Base-by-base conservation (phyloP, 2,888 invertebrate genomes). In the Temnothorax unifasciatus region DNA sequence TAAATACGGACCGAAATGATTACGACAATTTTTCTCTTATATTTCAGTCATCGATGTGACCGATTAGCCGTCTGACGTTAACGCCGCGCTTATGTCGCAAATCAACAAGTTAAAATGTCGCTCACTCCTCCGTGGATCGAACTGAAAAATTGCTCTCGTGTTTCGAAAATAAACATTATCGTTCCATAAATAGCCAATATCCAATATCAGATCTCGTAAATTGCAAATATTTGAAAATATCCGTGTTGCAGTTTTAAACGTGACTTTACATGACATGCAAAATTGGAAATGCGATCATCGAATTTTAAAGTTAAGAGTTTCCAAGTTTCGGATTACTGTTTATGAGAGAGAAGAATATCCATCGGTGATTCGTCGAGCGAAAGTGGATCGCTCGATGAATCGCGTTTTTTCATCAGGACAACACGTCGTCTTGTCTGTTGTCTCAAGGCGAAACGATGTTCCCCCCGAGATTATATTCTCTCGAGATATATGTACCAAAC, bases 401-500 rank as follows among this genome's bases (percentile, higher is more conserved):
- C 59, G 11, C 9, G 47, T 52, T 44, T 25, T 61, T 74, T 74
- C 63, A 25, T 44, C 47, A 47, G 41, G 44, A 57, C 50, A 38
- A 15, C 18, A 15, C 18, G 52, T 71, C 64, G 25, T n/a, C 5
- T 15, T 15, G 25, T n/a, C n/a, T 21, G 29, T 38, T 34, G 41
- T 44, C 64, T 76, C 34, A 61, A 73, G 52, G 11, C 50, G 21
- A 63, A 15, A 2, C 3, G 15, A 54, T 38, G 5, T 25, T 44
- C 18, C 38, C 3, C 18, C 18, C n/a, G 1, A 4, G 41, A 6
- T 41, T 66, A 44, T 50, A 63, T 63, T 84, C 54, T 61, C 66
- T 13, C 25, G 52, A 73, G 29, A 73, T 52, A 41, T 13, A n/a
- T 38, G 68, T 57, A 41, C 75, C 69, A 76, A 29, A 44, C 47